A percentile compares a stretch with the other conserved stretches of the same genome.
These are phyloP conservation scores for Dryobates pubescens DNA, from an alignment of 2,797 vertebrate genomes.

Conservation along the genomic window DNA sequence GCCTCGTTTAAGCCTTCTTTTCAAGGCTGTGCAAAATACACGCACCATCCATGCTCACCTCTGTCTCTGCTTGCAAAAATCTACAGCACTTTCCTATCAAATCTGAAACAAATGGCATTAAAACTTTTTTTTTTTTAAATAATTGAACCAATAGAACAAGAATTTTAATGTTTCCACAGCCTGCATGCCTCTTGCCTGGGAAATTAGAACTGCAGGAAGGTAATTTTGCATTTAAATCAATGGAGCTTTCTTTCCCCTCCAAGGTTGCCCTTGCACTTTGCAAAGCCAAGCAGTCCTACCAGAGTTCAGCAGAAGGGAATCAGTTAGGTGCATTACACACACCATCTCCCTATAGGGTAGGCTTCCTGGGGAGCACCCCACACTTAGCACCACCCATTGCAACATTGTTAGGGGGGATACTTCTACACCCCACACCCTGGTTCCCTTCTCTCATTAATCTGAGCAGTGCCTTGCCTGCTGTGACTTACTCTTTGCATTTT, in stretches of 20 bases:
- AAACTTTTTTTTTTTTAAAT: constrained; percentile 59
- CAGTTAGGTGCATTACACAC: background rate
- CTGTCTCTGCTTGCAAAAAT: background rate
- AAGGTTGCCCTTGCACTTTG: background rate
- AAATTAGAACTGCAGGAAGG: constrained; percentile 47
- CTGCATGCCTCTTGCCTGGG: background rate
- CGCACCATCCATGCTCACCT: background rate
- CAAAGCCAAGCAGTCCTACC: background rate
- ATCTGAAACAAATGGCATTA: constrained; percentile 24
- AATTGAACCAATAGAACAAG: constrained; percentile 66
- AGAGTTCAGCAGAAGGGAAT: background rate
- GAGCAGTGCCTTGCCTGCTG: background rate
- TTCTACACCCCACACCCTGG: rapidly evolving
- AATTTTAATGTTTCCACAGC: constrained; percentile 52
- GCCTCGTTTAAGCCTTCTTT: background rate
- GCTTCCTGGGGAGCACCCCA: background rate
- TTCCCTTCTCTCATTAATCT: background rate
- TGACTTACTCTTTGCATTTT: background rate
- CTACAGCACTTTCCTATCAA: background rate
- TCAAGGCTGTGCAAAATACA: background rate
- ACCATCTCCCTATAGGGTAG: background rate
- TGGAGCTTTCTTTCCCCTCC: background rate
- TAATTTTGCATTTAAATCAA: constrained; percentile 63
- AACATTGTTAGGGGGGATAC: background rate
- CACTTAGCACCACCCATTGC: background rate